Base-by-base conservation (phyloP, 2,888 invertebrate genomes). In the Hirtodrosophila alboralis region DNA sequence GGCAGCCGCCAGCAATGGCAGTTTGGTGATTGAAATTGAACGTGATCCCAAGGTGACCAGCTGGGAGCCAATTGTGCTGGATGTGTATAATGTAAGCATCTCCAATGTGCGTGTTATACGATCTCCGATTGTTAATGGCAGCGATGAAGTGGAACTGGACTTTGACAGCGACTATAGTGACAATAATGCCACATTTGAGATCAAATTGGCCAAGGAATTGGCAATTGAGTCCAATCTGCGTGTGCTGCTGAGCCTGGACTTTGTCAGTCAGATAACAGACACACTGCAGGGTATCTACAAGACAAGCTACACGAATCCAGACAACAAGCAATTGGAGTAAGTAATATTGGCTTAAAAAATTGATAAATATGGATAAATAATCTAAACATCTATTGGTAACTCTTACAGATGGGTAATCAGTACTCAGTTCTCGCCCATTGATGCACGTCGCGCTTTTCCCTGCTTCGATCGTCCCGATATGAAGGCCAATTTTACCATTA, bases 381-480 rank as follows among this genome's bases (percentile, higher is more conserved):
- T 6, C 2, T 8, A 10, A 10, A 6, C 7, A 21, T 10, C 23
- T 4, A 18, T 27, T 2, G 7, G 1, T 43, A 0, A 1, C 0
- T 12, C 13, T 28, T 41, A 9, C 28, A 96, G 96, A 87, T 94
- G 94, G 93, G 92, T 96, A 89, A 94, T 93, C 1, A 93, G 94
- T 4, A 96, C 96, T 0, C 96, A 96, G 83, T 96, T 96, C 86
- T 95, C 96, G 63, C 93, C 95, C 0, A 94, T 94, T 0, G 94
- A 95, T 79, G 96, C 96, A 0, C 92, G 96, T 31, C 92, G 94
- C 80, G 96, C 95, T 0, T 97, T 97, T 87, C 97, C 97, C 4
- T 96, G 96, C 88, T 96, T 96, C 84, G 97, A 97, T 83, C 96
- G 97, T 72, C 97, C 97, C 1, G 92, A 92, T 10, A 95, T 95